phyloP scores from a whole-genome alignment of 2,113 vertebrate species.

The Corydoras maculifer region DNA sequence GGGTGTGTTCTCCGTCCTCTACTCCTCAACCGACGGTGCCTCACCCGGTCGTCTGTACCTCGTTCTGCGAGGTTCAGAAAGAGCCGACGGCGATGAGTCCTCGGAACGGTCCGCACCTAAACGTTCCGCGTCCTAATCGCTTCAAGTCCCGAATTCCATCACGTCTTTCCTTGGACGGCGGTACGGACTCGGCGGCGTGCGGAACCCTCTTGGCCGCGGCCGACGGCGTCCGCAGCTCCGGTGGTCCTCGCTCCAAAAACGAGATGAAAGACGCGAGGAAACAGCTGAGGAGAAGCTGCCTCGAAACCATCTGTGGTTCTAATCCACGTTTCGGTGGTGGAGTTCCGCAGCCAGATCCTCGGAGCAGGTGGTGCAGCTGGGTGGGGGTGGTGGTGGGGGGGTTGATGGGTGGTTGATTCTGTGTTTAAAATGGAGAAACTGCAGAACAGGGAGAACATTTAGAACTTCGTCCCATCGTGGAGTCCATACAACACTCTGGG shows the following conservation, averaged over 20 bases:
- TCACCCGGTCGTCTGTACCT: no score
- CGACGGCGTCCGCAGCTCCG: constrained; percentile 41
- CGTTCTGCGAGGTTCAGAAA: no score
- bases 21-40: no score
- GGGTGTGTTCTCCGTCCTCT: no score
- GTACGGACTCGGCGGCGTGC: constrained; percentile 32
- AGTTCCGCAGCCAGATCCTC: constrained; percentile 3
- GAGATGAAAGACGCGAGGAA: constrained; percentile 53
- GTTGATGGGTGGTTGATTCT: not conserved
- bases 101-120: no score
- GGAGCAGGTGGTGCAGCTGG: constrained; percentile 45
- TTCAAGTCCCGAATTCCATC: not conserved
- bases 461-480: no score
- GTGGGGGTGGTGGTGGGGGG: not conserved
- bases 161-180: constrained; percentile 25
- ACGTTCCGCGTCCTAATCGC: no score
- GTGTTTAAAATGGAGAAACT: no score
- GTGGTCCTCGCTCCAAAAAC: constrained; percentile 52
- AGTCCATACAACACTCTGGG: no score
- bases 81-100: no score
- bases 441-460: no score
- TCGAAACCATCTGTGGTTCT: constrained; percentile 46
- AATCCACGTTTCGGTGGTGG: constrained; percentile 38
- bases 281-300: constrained; percentile 49
- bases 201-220: constrained; percentile 28